Evolutionary conservation across 2,113 vertebrate species (phyloP), one percentile per base, ranked within the genome.

Genomic region (Stigmatopora argus): DNA sequence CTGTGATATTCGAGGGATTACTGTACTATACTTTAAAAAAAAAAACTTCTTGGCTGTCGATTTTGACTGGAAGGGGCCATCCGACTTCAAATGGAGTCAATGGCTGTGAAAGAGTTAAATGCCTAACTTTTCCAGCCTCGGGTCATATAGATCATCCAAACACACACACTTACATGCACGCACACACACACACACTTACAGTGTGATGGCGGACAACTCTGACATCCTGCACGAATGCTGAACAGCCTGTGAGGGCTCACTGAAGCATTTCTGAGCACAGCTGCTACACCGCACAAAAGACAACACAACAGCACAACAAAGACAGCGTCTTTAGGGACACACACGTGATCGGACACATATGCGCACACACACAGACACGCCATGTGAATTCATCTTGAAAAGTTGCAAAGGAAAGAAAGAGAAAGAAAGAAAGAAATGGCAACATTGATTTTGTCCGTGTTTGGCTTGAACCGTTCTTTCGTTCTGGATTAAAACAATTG

Each of bases 261-360:
- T 96, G 96, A 96, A 96, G 95, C 97, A 98, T 96, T 98, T 98
- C 97, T 98, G 96, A 93, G 96, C 94, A 95, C 96, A 99, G 95
- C 96, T 99, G 96, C 94, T 95, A 92, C 93, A 94, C 93, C 89
- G 86, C 93, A 97, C 93, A 97, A 94, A n/a, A 93, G 93, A 95
- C 92, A 94, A 93, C 92, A 94, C 84, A 90, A 83, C 83, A 89
- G 75, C 69, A 89, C 86, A 87, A 85, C 85, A 87, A 85, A 88
- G 82, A 89, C 85, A 87, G 71, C 49, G 78, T 77, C 88, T 88
- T 87, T 86, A 86, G 79, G 83, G 87, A 87, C 78, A 78, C 63
- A 75, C 81, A 55, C 72, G 53, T 65, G 57, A 44, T 61, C 75
- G 14, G 60, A 65, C 53, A 62, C n/a, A 34, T n/a, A 72, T 51